Conservation (phyloP, 2,797 vertebrate genomes). For the Ispidina lecontei region DNA sequence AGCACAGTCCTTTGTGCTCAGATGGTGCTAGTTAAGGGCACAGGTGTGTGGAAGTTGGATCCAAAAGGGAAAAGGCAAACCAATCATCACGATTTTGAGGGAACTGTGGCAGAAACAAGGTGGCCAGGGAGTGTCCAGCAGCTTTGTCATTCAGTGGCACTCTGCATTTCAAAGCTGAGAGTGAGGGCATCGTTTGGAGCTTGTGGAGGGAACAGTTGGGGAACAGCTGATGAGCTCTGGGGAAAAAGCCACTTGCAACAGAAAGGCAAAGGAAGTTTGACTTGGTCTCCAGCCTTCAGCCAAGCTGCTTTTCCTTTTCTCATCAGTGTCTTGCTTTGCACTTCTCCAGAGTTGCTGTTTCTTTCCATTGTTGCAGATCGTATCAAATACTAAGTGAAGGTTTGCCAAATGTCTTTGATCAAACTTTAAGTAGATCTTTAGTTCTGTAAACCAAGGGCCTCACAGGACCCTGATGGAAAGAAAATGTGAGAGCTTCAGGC, state of each 20-base stretch:
- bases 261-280: not conserved
- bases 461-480: not conserved
- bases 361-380: not conserved
- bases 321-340: not conserved
- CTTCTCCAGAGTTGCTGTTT: not conserved
- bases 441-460: not conserved
- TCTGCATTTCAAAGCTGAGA: not conserved
- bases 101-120: not conserved
- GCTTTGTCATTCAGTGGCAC: not conserved
- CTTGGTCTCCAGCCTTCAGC: not conserved
- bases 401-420: not conserved
- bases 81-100: not conserved
- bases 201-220: not conserved
- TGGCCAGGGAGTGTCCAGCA: not conserved
- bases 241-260: not conserved
- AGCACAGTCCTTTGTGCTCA: not conserved
- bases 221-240: not conserved
- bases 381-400: not conserved
- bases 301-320: not conserved
- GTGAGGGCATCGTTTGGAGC: not conserved
- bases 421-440: not conserved
- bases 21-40: conserved; percentile 11
- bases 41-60: not conserved
- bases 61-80: not conserved
- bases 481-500: not conserved